Conservation (phyloP, 2,113 vertebrate species). For the Isichthys henryi region DNA sequence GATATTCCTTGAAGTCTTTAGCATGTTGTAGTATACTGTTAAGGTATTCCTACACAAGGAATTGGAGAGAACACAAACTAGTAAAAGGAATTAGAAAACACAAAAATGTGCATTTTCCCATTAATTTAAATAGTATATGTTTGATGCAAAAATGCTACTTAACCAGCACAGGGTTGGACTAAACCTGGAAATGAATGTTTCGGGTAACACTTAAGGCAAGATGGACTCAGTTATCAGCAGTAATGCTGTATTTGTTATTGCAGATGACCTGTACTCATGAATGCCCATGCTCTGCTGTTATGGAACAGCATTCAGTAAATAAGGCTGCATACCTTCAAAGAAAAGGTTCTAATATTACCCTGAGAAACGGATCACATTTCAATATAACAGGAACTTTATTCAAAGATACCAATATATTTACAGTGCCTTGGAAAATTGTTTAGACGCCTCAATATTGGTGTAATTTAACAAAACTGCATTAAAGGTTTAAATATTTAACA, state of each 20-base stretch:
- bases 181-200: background rate
- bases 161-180: background rate
- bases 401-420: background rate
- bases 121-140: background rate
- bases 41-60: conserved; percentile 82
- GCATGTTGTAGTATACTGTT: conserved; percentile 97
- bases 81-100: background rate
- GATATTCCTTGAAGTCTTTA: conserved; percentile 98
- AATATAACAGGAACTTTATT: background rate
- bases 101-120: background rate
- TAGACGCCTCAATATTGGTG: background rate
- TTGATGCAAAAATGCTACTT: background rate
- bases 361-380: background rate
- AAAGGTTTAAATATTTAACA: background rate
- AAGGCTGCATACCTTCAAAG: background rate
- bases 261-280: background rate
- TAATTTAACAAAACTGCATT: background rate
- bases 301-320: background rate
- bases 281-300: background rate
- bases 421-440: background rate
- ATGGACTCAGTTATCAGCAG: background rate
- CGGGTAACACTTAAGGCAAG: background rate
- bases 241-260: background rate
- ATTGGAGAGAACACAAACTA: too few relatives aligned
- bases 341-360: background rate